Evolutionary conservation across 2,797 vertebrate genomes (phyloP).

Genomic region (Sebastes aleutianus): DNA sequence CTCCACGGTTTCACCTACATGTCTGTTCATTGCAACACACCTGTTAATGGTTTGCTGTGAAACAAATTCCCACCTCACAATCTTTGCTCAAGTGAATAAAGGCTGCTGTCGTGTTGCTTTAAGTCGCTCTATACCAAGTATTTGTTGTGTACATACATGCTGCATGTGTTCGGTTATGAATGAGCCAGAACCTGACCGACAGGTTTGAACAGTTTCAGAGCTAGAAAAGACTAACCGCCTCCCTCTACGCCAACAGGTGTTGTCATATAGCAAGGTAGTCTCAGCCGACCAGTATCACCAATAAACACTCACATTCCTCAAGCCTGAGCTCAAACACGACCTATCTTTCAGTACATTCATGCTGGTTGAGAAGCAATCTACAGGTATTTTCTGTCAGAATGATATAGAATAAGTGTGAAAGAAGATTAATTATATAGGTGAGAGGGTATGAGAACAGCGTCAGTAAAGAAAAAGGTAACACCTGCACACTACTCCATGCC

Average conservation of each 20-base stretch:
- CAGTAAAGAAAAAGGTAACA: too few species aligned
- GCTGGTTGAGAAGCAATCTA: too few species aligned
- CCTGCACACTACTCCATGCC: too few species aligned
- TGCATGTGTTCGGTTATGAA: not conserved
- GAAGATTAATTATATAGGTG: too few species aligned
- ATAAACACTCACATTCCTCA: not conserved
- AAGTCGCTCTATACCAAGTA: not conserved
- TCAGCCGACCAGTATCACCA: not conserved
- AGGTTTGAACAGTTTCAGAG: constrained; percentile 38
- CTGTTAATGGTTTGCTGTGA: not conserved
- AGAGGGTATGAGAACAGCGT: too few species aligned
- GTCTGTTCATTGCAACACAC: not conserved
- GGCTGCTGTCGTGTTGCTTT: not conserved
- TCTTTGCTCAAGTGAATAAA: not conserved
- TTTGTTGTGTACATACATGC: constrained; percentile 19
- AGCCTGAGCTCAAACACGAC: not conserved
- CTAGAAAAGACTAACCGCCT: constrained; percentile 12
- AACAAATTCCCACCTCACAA: not conserved
- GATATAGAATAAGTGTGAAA: not conserved
- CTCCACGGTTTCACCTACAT: not conserved
- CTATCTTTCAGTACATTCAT: not conserved
- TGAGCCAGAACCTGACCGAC: constrained; percentile 54
- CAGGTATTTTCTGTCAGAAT: not conserved
- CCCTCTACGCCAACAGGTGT: not conserved
- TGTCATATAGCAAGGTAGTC: not conserved